phyloP scores from a whole-genome alignment of 2,888 invertebrate genomes.

The Chaetoderma sp. region DNA sequence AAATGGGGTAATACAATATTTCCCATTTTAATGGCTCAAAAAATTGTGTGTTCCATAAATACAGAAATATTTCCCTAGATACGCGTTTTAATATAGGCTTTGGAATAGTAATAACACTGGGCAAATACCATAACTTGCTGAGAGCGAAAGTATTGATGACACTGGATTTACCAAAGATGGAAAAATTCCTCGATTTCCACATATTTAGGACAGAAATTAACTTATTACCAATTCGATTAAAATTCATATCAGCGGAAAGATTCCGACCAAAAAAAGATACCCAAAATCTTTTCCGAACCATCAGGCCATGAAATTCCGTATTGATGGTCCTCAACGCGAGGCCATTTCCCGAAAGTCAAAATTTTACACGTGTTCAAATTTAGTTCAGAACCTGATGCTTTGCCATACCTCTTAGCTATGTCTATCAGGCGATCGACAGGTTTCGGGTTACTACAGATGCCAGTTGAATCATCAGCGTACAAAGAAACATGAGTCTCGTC shows the following conservation, averaged over 20 bases:
- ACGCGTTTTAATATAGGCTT: not conserved
- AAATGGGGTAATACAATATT: not conserved
- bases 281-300: not conserved
- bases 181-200: not conserved
- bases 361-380: not conserved
- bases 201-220: not conserved
- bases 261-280: not conserved
- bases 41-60: not conserved
- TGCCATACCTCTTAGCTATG: not conserved
- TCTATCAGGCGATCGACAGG: not conserved
- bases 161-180: not conserved
- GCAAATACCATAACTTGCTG: not conserved
- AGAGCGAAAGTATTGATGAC: not conserved
- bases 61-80: not conserved
- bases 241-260: too few species aligned
- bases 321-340: not conserved
- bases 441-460: not conserved
- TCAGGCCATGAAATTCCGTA: constrained; percentile 3
- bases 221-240: too few species aligned
- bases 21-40: not conserved
- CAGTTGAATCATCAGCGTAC: constrained; percentile 12
- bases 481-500: not conserved
- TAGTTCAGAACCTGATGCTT: not conserved
- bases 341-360: not conserved
- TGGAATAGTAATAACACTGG: not conserved